phyloP scores from a whole-genome alignment of 2,113 vertebrate species.

The Prionailurus viverrinus region DNA sequence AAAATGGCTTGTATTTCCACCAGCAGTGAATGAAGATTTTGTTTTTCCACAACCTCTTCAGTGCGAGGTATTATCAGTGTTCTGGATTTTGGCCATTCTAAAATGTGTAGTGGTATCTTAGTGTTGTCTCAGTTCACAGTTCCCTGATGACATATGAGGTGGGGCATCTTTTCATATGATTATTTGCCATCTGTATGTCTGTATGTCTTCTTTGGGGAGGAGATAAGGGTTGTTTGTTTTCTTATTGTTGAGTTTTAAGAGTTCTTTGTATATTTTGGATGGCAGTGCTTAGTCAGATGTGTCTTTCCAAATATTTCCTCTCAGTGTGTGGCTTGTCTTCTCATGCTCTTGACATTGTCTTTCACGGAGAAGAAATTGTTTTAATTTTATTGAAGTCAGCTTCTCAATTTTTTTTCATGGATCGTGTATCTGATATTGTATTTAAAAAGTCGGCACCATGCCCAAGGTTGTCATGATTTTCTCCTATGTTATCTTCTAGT shows the following conservation, averaged over 20 bases:
- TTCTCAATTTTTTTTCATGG: neutral
- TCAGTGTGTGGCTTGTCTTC: neutral
- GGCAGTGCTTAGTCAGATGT: too few relatives aligned
- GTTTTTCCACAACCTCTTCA: neutral
- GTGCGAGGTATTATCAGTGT: neutral
- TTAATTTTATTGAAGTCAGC: neutral
- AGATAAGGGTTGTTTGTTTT: too few relatives aligned
- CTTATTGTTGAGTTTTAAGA: too few relatives aligned
- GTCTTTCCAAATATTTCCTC: neutral
- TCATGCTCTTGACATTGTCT: neutral
- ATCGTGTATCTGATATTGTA: neutral
- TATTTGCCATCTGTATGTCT: too few relatives aligned
- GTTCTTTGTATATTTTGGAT: too few relatives aligned
- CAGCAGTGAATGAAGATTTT: neutral
- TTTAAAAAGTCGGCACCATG: neutral
- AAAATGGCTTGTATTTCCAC: neutral
- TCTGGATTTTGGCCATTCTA: neutral
- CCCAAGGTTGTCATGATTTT: neutral
- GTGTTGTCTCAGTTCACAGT: neutral
- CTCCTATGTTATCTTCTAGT: too few relatives aligned
- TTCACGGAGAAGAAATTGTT: neutral
- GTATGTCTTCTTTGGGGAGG: too few relatives aligned
- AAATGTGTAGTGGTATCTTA: neutral
- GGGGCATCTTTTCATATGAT: too few relatives aligned
- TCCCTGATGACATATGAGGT: too few relatives aligned